Evolutionary conservation across 2,888 invertebrate species (phyloP), one percentile per base, ranked within the genome.

Genomic region (Drosophila paranaensis): DNA sequence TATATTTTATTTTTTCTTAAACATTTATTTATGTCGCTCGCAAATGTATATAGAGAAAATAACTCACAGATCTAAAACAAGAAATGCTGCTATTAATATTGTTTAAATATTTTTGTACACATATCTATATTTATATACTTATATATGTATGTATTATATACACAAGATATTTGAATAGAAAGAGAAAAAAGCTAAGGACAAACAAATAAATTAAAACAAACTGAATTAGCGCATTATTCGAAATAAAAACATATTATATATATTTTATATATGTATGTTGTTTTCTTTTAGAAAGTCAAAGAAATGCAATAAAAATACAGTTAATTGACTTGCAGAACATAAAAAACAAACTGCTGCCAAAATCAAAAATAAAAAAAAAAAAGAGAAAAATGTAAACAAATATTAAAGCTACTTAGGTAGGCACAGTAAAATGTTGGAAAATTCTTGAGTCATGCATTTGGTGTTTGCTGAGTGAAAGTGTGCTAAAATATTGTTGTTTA

Each of bases 131-230:
- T 6, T 39, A 11, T 9, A 13, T 30, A n/a, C n/a, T n/a, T n/a
- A 35, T n/a, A 43, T 10, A 9, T 56, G 10, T 10, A 6, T 40
- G 25, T 10, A 27, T 27, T n/a, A 11, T 14, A 33, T 42, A 46
- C 14, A 43, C 33, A 48, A 57, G 0, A 60, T 43, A 16, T 54
- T 27, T 8, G 50, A 40, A 39, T 27, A 3, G 42, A 64, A 27
- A n/a, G 14, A 42, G 42, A 8, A 48, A 57, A 51, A 68, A 35
- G 43, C 61, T 66, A 60, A 71, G 66, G 74, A 80, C 74, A 82
- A 69, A 71, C 55, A 75, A 78, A 72, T 69, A 87, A 71, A 72
- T 68, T 54, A n/a, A 55, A 45, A 51, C 14, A 63, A 55, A 48
- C 13, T 61, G 35, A 25, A 25, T 45, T 8, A 3, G 13, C 37